Evolutionary conservation across 2,113 vertebrate genomes (phyloP).

Genomic region (Siniperca knerii): DNA sequence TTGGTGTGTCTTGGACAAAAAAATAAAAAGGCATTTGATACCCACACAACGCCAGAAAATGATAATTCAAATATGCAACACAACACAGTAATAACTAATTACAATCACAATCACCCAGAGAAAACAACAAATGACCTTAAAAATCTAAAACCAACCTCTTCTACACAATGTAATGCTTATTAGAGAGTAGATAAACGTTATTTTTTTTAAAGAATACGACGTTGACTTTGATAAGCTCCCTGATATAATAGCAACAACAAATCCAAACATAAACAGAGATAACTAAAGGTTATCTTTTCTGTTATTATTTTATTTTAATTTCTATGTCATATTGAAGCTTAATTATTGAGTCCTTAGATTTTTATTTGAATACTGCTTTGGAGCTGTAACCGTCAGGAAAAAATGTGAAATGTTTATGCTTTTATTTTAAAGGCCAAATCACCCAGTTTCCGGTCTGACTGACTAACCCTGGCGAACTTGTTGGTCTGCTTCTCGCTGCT

Average conservation of each 20-base stretch:
- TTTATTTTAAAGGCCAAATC: slow-evolving; percentile 5
- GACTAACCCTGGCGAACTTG: neutral
- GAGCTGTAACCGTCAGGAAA: neutral
- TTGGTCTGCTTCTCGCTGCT: fast-evolving
- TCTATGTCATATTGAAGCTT: neutral
- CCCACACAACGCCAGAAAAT: neutral
- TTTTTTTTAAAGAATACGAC: no score
- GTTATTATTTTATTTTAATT: neutral
- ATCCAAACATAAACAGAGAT: neutral
- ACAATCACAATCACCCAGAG: neutral
- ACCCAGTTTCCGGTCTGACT: neutral
- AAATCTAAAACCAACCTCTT: neutral
- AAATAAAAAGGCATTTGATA: neutral
- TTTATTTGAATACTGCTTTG: neutral
- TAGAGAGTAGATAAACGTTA: neutral
- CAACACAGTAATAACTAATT: neutral
- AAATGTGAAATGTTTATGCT: neutral
- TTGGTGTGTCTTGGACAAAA: neutral
- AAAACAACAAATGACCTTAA: neutral
- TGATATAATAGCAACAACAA: neutral
- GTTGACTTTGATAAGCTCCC: no score
- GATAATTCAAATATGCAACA: neutral
- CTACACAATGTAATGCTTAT: neutral
- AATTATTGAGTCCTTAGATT: neutral
- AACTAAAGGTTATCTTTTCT: neutral